Conservation (phyloP, 2,113 vertebrate genomes). For the Crypturellus undulatus region DNA sequence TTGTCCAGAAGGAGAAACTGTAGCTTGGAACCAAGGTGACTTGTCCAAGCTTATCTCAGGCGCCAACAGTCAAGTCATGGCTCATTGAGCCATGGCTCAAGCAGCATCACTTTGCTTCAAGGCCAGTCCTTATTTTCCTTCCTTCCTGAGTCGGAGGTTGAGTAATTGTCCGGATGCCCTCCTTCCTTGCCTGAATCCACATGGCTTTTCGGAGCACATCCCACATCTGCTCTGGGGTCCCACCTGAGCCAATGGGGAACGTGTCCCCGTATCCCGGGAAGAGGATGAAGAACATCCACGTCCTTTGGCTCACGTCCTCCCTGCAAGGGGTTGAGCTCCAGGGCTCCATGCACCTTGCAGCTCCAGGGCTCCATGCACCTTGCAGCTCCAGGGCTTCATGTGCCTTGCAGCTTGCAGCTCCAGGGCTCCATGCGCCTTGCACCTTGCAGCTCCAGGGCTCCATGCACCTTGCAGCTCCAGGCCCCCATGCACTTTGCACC, state of each 20-base stretch:
- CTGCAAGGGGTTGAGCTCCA: neutral
- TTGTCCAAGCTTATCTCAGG: neutral
- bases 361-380: too few relatives aligned
- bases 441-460: too few relatives aligned
- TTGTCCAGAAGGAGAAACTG: neutral
- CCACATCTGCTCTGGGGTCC: neutral
- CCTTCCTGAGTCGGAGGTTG: neutral
- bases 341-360: too few relatives aligned
- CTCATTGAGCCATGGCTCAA: neutral
- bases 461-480: too few relatives aligned
- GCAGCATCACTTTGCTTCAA: neutral
- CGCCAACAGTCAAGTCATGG: neutral
- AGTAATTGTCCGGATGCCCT: neutral
- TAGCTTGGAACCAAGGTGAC: neutral
- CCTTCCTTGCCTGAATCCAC: neutral
- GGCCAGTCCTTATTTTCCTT: neutral
- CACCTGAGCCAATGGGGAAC: neutral
- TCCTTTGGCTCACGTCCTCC: neutral
- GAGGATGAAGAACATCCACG: neutral
- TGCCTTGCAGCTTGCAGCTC: too few relatives aligned
- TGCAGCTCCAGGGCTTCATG: too few relatives aligned
- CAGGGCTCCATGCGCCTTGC: too few relatives aligned
- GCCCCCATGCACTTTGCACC: too few relatives aligned
- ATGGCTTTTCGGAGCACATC: neutral
- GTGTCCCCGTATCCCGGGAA: neutral